phyloP scores from a whole-genome alignment of 2,888 invertebrate species.

The Euzetes globulus region DNA sequence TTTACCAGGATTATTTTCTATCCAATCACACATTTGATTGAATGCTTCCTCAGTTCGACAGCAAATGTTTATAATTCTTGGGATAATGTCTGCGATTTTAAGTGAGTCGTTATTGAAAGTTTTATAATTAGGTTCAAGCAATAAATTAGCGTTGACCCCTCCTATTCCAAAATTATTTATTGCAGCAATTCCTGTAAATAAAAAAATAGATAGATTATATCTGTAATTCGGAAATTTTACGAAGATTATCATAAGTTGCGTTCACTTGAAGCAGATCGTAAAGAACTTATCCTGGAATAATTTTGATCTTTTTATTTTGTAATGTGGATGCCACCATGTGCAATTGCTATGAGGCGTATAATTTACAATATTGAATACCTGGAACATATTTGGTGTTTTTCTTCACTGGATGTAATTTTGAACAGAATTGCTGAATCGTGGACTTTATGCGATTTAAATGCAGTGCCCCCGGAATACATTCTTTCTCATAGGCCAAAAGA shows the following conservation, averaged over 20 bases:
- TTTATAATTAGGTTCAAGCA: slow-evolving; percentile 43
- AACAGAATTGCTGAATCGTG: slow-evolving; percentile 47
- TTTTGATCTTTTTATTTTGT: too few relatives aligned
- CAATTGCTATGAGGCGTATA: too few relatives aligned
- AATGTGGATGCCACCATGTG: too few relatives aligned
- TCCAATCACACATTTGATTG: slow-evolving; percentile 55
- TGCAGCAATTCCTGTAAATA: slow-evolving; percentile 45
- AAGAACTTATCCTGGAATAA: too few relatives aligned
- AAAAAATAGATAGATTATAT: background rate
- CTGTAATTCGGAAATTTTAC: too few relatives aligned
- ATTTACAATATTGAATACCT: slow-evolving; percentile 42
- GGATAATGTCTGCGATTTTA: slow-evolving; percentile 48
- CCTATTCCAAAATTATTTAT: slow-evolving; percentile 55
- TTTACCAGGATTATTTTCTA: slow-evolving; percentile 49
- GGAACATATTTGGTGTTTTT: slow-evolving; percentile 41
- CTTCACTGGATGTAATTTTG: background rate
- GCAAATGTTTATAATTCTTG: slow-evolving; percentile 66
- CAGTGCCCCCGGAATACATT: slow-evolving; percentile 51
- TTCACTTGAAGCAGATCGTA: too few relatives aligned
- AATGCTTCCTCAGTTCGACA: slow-evolving; percentile 77
- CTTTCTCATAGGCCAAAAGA: slow-evolving; percentile 50
- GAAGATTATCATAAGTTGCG: too few relatives aligned
- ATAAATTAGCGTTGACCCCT: slow-evolving; percentile 48
- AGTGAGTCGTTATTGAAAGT: slow-evolving; percentile 37
- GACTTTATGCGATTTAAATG: slow-evolving; percentile 51